Conservation (phyloP, 2,888 invertebrate species). For the Blastobasis lacticolella region DNA sequence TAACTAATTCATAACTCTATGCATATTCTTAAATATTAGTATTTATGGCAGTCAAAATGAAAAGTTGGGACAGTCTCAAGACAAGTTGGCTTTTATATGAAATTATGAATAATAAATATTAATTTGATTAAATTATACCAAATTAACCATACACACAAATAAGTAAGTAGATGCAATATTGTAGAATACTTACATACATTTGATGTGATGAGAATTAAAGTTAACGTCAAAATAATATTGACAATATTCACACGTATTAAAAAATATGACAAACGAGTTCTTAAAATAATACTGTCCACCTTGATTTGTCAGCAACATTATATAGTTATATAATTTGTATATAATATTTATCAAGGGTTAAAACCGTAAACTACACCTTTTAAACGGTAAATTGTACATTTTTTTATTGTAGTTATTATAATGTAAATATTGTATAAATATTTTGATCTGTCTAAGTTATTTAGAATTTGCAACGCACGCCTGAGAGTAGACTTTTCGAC, state of each 20-base stretch:
- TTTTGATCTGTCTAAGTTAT: conserved; percentile 17
- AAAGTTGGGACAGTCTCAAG: conserved; percentile 22
- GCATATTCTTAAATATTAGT: no score
- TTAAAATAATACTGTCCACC: no score
- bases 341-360: background rate
- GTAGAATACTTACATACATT: background rate
- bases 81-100: conserved; percentile 10
- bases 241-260: no score
- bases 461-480: conserved; percentile 26
- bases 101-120: no score
- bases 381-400: background rate
- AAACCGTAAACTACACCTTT: background rate
- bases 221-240: no score
- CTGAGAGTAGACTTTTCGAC: conserved; percentile 8
- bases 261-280: no score
- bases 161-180: no score
- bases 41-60: conserved; percentile 11
- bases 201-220: background rate
- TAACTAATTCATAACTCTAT: no score
- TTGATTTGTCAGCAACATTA: no score
- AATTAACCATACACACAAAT: no score
- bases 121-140: no score
- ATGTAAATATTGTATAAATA: conserved; percentile 1
- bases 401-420: background rate
- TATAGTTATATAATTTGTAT: background rate